Evolutionary conservation across 2,888 invertebrate species (phyloP), one percentile per base, ranked within the genome.

Genomic region (Dorcus parallelipipedus): DNA sequence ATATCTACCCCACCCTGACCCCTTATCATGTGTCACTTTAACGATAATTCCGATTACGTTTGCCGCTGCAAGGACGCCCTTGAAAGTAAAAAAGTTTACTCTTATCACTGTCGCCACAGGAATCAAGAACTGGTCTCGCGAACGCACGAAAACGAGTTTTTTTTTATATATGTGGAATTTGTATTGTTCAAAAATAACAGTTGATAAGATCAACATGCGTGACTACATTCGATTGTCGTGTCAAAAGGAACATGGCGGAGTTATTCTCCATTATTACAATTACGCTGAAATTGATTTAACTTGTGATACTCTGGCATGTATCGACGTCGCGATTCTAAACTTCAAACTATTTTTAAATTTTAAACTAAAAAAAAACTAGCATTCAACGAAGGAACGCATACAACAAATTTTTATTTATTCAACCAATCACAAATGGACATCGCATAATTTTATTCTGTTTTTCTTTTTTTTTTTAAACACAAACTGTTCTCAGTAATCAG

Each of bases 181-280:
- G 61, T 63, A 33, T 33, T 33, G 62, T 52, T 48, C 64, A 61
- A 60, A 60, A 64, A 63, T 60, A 60, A 65, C 58, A 60, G 58
- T 60, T 62, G 75, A 74, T 74, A 74, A 69, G 67, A 73, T 73
- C 74, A 33, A 33, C 26, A 71, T 76, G 73, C 76, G 76, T 76
- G 75, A 75, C 75, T 72, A 66, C 67, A 63, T 67, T 70, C 69
- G 68, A 71, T 68, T 76, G 67, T 73, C 75, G 75, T 76, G 76
- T 73, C 70, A 70, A 69, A 73, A 72, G 69, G 68, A 76, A 73
- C 66, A 76, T 76, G 75, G 69, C 69, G 67, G 66, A 64, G 62
- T 64, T 66, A 65, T 67, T 60, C 64, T 61, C 65, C 64, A 67
- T 67, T 64, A 66, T 64, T 60, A 61, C 63, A 65, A 61, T 64